A percentile compares a stretch with the other conserved stretches of the same genome.
Evolutionary conservation across 2,113 vertebrate species (phyloP).

Genomic region (Ptyas mucosa): DNA sequence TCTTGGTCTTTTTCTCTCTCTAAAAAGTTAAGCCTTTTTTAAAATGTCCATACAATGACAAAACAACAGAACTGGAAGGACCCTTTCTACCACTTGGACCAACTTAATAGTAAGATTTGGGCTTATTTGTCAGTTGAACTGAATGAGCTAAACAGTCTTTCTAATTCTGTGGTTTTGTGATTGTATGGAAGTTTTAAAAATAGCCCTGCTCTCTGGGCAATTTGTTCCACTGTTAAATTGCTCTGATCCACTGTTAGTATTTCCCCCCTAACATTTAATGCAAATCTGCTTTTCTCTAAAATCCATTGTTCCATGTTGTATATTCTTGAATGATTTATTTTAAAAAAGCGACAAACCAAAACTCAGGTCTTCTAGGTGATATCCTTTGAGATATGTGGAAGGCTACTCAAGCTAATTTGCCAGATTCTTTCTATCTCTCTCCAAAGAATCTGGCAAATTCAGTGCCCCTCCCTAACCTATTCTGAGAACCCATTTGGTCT

Average conservation of each 20-base stretch:
- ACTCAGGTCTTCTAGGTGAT: background rate
- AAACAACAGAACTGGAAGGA: background rate
- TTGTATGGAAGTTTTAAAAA: background rate
- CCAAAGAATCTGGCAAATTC: background rate
- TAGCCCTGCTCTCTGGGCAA: background rate
- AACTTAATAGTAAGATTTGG: background rate
- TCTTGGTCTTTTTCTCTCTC: background rate
- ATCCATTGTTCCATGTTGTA: background rate
- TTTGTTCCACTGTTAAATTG: background rate
- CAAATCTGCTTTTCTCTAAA: background rate
- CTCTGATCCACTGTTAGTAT: background rate
- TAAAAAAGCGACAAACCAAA: background rate
- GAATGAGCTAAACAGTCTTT: background rate
- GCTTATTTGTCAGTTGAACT: background rate
- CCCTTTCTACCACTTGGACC: background rate
- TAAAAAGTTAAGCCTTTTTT: background rate
- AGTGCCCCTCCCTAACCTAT: background rate
- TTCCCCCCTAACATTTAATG: background rate
- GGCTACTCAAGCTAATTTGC: background rate
- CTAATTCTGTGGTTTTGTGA: background rate
- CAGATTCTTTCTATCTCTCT: background rate
- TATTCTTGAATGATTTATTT: background rate
- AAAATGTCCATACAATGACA: background rate
- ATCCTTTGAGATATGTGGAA: background rate
- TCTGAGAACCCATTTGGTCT: background rate